A percentile compares a stretch with the other conserved stretches of the same genome.
These are phyloP conservation scores for Apodemia zela DNA, from an alignment of 2,888 invertebrate genomes.

Conservation along the genomic window DNA sequence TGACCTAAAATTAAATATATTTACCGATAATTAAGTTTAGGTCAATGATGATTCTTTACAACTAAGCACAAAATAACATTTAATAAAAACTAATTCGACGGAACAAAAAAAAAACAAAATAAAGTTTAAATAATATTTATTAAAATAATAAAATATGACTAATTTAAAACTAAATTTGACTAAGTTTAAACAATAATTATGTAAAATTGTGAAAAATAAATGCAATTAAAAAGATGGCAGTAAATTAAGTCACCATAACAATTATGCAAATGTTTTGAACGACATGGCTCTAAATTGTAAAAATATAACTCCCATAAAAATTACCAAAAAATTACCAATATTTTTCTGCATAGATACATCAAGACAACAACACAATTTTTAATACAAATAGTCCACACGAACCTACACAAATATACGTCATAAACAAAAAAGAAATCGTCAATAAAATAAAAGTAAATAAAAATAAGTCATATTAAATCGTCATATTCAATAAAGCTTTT, in stretches of 20 bases:
- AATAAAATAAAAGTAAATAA: background rate
- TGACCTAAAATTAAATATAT: too few species aligned
- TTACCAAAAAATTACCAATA: background rate
- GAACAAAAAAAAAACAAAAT: slow-evolving; percentile 4
- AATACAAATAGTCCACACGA: background rate
- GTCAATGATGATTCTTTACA: background rate
- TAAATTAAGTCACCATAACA: slow-evolving; percentile 10
- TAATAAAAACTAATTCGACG: background rate
- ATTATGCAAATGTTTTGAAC: slow-evolving; percentile 1
- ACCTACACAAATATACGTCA: background rate
- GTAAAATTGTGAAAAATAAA: slow-evolving; percentile 12
- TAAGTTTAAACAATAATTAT: slow-evolving; percentile 14
- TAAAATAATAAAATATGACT: slow-evolving; percentile 2
- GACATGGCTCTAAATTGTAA: background rate
- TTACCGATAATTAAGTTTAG: too few species aligned
- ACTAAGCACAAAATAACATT: background rate
- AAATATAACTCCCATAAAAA: background rate
- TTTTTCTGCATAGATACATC: background rate
- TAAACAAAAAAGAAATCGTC: background rate
- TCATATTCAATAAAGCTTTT: background rate
- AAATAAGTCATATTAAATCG: background rate
- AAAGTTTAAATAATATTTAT: slow-evolving; percentile 5
- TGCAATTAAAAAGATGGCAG: slow-evolving; percentile 11
- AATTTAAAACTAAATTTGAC: slow-evolving; percentile 18
- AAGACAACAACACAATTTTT: background rate